Base-by-base conservation (phyloP, 2,888 invertebrate species). In the Neoascia interrupta region DNA sequence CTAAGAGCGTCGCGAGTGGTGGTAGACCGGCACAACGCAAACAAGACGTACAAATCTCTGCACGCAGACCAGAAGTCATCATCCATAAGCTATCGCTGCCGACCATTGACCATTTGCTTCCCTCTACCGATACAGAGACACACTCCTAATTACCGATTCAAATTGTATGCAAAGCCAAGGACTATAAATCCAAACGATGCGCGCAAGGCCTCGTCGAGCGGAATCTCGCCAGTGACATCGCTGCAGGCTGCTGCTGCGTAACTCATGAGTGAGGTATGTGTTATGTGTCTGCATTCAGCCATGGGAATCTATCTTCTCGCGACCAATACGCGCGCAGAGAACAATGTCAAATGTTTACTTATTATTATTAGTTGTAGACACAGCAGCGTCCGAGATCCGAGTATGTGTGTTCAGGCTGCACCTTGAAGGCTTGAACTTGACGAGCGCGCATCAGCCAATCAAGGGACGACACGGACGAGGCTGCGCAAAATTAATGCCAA, bases 151-250 rank as follows among this genome's bases (percentile, higher is more conserved):
- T 73, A 66, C 61, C 66, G 61, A 73, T 73, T 79, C 73, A 72
- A 79, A 79, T 73, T 79, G 66, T 73, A 79, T 79, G 79, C 73
- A 73, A 73, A 73, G 60, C 73, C 73, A 79, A 79, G 66, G 79
- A 79, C 72, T 61, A 66, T 79, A 73, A 66, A 64, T 79, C 41
- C 49, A 66, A 54, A 43, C 54, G 66, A 76, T 70, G 70, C 56
- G 43, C 64, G 11, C 13, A 31, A 3, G 31, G 31, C n/a, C n/a
- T n/a, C n/a, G n/a, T n/a, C n/a, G n/a, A 13, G 41, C 39, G 26
- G 61, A 51, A 56, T 64, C n/a, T n/a, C 58, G 45, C 70, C 70
- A 64, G 56, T 72, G 58, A 64, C 64, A 75, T 64, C 63, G 51
- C 8, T 13, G 26, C 6, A n/a, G n/a, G n/a, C n/a, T n/a, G n/a